phyloP scores from a whole-genome alignment of 1,140 invertebrate species.

The Drosophila ohnishii region DNA sequence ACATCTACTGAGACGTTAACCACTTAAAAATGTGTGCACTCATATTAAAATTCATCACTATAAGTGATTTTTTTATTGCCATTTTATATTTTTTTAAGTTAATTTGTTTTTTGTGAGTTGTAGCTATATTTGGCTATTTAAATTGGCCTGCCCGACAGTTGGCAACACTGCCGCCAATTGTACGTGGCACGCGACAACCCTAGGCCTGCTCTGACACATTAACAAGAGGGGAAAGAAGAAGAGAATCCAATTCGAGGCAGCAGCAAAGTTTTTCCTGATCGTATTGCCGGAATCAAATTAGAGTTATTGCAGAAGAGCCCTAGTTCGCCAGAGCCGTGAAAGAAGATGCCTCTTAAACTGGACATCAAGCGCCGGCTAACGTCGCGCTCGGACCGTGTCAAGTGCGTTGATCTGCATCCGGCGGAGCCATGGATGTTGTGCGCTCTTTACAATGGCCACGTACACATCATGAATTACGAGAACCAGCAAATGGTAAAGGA shows the following conservation, averaged over 20 bases:
- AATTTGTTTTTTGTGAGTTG: too few species aligned
- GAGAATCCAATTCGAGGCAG: constrained; percentile 17
- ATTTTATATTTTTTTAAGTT: too few species aligned
- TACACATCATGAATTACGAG: constrained; percentile 99
- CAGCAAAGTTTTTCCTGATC: constrained; percentile 55
- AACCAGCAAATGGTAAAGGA: constrained; percentile 87
- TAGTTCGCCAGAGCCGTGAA: constrained; percentile 31
- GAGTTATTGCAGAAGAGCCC: constrained; percentile 19
- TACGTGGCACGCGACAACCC: constrained; percentile 69
- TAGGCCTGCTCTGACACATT: constrained; percentile 63
- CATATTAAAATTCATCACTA: too few species aligned
- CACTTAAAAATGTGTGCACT: too few species aligned
- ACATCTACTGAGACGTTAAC: too few species aligned
- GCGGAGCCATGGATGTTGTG: constrained; percentile 99
- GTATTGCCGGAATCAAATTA: constrained; percentile 48
- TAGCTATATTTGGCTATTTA: too few species aligned
- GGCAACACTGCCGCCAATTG: background rate
- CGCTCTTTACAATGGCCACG: constrained; percentile 98
- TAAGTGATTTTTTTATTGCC: too few species aligned
- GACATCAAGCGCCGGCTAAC: constrained; percentile 99
- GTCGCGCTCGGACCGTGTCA: constrained; percentile 98
- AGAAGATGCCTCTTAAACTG: constrained; percentile 92
- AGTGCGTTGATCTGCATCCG: constrained; percentile 98
- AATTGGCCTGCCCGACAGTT: too few species aligned
- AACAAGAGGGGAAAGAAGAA: constrained; percentile 58